Evolutionary conservation across 2,888 invertebrate species (phyloP).

Genomic region (Drosophila prostipennis): DNA sequence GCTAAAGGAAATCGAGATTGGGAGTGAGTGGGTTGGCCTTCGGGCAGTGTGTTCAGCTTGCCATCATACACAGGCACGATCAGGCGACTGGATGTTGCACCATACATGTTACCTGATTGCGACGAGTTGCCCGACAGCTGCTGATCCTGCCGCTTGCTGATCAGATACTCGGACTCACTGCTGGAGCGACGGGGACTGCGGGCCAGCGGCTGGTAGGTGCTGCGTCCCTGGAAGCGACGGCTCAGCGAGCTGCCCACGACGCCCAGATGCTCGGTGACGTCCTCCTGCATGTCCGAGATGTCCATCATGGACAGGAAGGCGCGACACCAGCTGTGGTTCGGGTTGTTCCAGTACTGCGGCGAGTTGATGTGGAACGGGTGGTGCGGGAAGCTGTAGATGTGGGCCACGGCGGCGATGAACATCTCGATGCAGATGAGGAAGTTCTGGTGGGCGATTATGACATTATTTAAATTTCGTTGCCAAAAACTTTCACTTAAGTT

Average conservation of each 20-base stretch:
- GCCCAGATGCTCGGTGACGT: constrained; percentile 96
- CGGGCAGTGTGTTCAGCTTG: constrained; percentile 50
- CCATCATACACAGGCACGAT: constrained; percentile 59
- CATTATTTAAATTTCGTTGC: no score
- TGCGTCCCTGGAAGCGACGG: constrained; percentile 90
- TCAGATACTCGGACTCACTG: constrained; percentile 84
- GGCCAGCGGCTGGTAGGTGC: constrained; percentile 89
- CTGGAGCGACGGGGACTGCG: constrained; percentile 88
- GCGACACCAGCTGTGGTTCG: constrained; percentile 87
- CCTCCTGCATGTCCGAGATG: constrained; percentile 96
- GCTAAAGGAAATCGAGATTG: constrained; percentile 72
- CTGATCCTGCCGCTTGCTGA: constrained; percentile 72
- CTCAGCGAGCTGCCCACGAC: constrained; percentile 93
- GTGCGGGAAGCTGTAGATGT: constrained; percentile 98
- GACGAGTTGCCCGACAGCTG: constrained; percentile 39
- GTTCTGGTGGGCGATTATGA: constrained; percentile 84
- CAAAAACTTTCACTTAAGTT: no score
- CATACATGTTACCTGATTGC: constrained; percentile 63
- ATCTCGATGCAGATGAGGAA: constrained; percentile 98
- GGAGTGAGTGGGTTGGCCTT: constrained; percentile 57
- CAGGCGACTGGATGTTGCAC: constrained; percentile 64
- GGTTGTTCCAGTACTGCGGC: constrained; percentile 85
- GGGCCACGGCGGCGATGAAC: constrained; percentile 97
- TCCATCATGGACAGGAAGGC: constrained; percentile 97
- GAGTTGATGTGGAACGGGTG: constrained; percentile 90